phyloP scores from a whole-genome alignment of 2,113 vertebrate genomes.

The Neolamprologus fasciatus region DNA sequence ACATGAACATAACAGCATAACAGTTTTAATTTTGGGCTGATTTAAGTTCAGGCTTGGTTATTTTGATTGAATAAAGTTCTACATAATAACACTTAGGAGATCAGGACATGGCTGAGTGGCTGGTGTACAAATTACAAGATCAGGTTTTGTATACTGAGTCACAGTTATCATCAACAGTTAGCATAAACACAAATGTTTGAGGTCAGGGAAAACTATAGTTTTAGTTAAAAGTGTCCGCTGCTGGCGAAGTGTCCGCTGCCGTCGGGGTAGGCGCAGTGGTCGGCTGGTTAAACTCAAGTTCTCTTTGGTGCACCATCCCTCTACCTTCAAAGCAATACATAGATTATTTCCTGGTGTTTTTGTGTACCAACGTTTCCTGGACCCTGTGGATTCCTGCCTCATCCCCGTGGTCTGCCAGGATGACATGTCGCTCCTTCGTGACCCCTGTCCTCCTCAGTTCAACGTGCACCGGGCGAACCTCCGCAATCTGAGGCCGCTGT shows the following conservation, averaged over 20 bases:
- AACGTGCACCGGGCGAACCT: background rate
- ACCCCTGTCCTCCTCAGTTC: background rate
- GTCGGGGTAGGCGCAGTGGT: background rate
- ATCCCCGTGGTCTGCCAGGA: background rate
- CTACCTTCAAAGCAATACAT: background rate
- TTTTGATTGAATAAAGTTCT: background rate
- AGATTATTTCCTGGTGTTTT: background rate
- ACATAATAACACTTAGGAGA: background rate
- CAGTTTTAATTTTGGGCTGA: background rate
- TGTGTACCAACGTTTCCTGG: background rate
- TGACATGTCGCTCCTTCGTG: fast-evolving
- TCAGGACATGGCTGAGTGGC: background rate
- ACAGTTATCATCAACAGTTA: background rate
- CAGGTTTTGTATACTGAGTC: background rate
- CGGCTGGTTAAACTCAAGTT: background rate
- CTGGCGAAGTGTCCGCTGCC: background rate
- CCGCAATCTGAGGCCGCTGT: background rate
- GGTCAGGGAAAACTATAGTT: background rate
- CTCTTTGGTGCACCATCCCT: background rate
- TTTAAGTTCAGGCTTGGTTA: background rate
- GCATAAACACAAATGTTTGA: background rate
- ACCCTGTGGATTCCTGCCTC: background rate
- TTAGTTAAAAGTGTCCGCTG: background rate
- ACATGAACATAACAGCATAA: too few species aligned
- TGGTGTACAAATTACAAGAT: background rate